phyloP scores from a whole-genome alignment of 2,888 invertebrate genomes.

The Lasioglossum vierecki region DNA sequence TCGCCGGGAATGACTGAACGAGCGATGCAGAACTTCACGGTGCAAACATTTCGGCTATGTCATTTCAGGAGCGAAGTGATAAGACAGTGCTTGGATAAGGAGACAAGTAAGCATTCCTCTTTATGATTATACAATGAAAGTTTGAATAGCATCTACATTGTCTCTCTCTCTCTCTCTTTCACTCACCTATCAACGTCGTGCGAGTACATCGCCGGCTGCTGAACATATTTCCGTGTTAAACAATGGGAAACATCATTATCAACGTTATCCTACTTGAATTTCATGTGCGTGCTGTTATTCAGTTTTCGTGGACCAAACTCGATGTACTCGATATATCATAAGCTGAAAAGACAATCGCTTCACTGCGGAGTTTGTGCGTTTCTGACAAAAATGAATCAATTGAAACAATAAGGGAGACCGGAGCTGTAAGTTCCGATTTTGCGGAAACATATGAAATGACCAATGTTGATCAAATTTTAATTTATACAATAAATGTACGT shows the following conservation, averaged over 20 bases:
- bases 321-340: background rate
- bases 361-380: background rate
- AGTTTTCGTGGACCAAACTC: background rate
- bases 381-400: background rate
- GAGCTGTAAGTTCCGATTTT: no score
- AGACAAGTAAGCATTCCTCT: background rate
- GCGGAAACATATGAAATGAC: no score
- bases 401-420: background rate
- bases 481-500: no score
- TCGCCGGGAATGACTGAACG: background rate
- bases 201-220: background rate
- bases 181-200: background rate
- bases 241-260: background rate
- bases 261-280: background rate
- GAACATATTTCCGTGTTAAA: background rate
- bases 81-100: constrained; percentile 2
- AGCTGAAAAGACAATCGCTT: background rate
- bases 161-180: background rate
- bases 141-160: background rate
- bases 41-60: background rate
- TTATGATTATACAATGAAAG: background rate
- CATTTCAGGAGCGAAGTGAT: background rate
- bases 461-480: no score
- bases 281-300: background rate
- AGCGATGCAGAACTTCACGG: background rate